Percentiles rank a stretch among this genome's conserved stretches.
phyloP scores from a whole-genome alignment of 2,888 invertebrate species.

The Ormyrus thymus region DNA sequence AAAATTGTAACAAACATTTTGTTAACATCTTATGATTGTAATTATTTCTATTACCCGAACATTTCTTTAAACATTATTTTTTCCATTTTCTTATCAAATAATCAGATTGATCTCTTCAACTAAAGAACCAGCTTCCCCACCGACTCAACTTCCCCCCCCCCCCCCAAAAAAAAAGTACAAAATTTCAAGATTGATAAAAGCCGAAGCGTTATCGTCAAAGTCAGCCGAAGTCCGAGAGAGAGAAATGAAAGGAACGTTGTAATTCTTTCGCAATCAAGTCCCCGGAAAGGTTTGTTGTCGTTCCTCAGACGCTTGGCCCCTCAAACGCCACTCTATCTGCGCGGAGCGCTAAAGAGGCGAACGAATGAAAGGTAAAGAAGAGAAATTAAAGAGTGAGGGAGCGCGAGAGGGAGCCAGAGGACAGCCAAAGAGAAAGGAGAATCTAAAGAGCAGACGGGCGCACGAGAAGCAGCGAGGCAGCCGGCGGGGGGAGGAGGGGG shows the following conservation, averaged over 20 bases:
- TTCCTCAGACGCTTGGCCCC: not conserved
- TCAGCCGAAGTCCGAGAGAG: too few relatives aligned
- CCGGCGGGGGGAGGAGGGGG: constrained; percentile 34
- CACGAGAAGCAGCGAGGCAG: constrained; percentile 52
- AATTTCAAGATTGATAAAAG: too few relatives aligned
- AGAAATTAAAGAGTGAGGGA: constrained; percentile 40
- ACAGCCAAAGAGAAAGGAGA: constrained; percentile 53
- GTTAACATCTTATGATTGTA: too few relatives aligned
- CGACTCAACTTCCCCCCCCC: too few relatives aligned
- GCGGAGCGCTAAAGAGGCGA: constrained; percentile 22
- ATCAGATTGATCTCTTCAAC: too few relatives aligned
- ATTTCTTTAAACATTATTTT: too few relatives aligned
- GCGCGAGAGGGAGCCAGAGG: constrained; percentile 11
- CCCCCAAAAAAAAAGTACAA: too few relatives aligned
- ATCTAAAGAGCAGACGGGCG: constrained; percentile 56
- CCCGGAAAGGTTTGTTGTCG: not conserved
- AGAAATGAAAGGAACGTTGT: not conserved
- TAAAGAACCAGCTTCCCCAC: too few relatives aligned
- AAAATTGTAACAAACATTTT: too few relatives aligned
- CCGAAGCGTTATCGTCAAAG: too few relatives aligned
- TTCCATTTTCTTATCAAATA: too few relatives aligned
- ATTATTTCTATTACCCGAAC: too few relatives aligned
- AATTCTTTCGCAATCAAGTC: not conserved
- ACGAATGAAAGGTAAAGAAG: constrained; percentile 45
- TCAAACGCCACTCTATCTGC: constrained; percentile 6